Conservation (phyloP, 2,113 vertebrate genomes). For the Ophthalmolycus amberensis region DNA sequence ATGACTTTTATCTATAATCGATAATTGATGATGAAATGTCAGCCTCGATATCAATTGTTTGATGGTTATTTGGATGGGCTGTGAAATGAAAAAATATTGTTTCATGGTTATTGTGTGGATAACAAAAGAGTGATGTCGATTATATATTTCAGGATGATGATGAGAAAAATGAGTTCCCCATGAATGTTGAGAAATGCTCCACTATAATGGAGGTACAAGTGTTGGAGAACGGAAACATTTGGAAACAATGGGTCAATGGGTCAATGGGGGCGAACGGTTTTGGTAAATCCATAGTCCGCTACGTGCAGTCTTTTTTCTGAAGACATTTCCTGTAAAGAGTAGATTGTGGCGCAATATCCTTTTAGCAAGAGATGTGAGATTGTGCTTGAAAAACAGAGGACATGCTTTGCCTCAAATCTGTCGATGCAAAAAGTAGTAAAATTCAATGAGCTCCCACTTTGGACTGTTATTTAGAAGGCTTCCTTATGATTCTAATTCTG, state of each 20-base stretch:
- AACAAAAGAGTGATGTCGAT: not conserved
- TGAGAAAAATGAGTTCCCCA: not conserved
- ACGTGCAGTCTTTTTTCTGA: not conserved
- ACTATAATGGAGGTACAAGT: not conserved
- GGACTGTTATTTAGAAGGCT: not conserved
- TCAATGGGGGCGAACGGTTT: not conserved
- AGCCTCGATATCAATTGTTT: not conserved
- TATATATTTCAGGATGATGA: not conserved
- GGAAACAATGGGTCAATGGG: too few relatives aligned
- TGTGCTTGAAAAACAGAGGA: not conserved
- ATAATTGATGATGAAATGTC: not conserved
- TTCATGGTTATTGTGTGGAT: not conserved
- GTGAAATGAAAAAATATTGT: not conserved
- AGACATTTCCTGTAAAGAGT: conserved; percentile 29
- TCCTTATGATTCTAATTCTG: not conserved
- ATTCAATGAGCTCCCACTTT: not conserved
- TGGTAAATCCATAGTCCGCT: not conserved
- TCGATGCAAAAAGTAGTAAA: not conserved
- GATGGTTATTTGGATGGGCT: not conserved
- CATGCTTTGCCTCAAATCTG: not conserved
- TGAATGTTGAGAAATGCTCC: not conserved
- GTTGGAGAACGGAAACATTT: not conserved
- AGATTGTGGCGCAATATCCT: conserved; percentile 33
- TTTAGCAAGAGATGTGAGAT: conserved; percentile 10
- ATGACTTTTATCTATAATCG: not conserved